phyloP scores from a whole-genome alignment of 2,113 vertebrate species.

The Potamarius usumacintae region DNA sequence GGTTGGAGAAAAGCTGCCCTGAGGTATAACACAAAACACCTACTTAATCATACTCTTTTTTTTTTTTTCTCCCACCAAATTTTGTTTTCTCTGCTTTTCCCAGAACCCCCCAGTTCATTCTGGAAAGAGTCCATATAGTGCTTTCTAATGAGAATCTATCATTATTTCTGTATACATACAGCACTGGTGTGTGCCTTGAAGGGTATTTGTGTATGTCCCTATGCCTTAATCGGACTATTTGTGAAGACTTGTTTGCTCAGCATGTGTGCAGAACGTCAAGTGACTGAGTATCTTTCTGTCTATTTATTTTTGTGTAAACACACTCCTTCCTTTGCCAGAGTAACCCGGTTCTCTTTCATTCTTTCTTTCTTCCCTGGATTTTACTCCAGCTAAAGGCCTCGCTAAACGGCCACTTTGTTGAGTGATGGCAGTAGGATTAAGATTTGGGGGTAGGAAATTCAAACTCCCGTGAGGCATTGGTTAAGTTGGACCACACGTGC shows the following conservation, averaged over 20 bases:
- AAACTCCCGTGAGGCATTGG: constrained; percentile 32
- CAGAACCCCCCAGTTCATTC: background rate
- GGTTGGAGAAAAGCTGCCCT: constrained; percentile 56
- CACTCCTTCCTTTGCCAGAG: constrained; percentile 28
- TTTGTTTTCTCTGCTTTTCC: constrained; percentile 55
- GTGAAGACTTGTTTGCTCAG: constrained; percentile 33
- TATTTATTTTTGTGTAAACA: constrained; percentile 54
- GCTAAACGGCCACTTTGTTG: constrained; percentile 38
- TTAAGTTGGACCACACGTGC: constrained; percentile 15
- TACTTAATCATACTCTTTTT: constrained; percentile 59
- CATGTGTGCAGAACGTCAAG: constrained; percentile 5
- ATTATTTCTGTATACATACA: constrained; percentile 21
- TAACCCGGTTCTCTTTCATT: constrained; percentile 9
- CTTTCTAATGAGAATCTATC: constrained; percentile 7
- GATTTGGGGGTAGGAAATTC: constrained; percentile 37
- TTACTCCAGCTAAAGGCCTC: constrained; percentile 8
- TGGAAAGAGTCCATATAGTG: background rate
- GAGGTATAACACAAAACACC: constrained; percentile 57
- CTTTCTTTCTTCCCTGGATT: constrained; percentile 1
- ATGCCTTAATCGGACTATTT: constrained; percentile 33
- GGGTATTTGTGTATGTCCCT: constrained; percentile 31
- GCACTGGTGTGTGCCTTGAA: background rate
- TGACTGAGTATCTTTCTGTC: constrained; percentile 39
- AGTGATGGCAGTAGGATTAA: constrained; percentile 22
- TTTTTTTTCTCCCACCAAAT: constrained; percentile 44